Evolutionary conservation across 92 coral and sea anemone species (phyloP).

Genomic region (Virgularia gustaviana): DNA sequence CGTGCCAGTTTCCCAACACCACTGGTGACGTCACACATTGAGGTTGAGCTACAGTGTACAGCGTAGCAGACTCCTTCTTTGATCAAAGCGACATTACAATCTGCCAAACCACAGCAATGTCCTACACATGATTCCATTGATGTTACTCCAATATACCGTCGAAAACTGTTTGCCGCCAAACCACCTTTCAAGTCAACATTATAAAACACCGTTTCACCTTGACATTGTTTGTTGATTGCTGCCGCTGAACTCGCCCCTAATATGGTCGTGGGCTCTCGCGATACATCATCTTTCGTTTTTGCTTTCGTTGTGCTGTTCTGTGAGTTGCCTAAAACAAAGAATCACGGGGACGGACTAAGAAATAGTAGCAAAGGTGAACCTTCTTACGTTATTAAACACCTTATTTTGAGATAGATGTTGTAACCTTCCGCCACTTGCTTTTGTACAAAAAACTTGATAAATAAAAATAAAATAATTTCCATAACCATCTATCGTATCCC

Average conservation of each 20-base stretch:
- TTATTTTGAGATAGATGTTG: no score
- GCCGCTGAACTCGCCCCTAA: background rate
- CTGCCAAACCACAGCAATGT: conserved; percentile 68
- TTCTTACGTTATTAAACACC: no score
- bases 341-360: no score
- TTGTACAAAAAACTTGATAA: no score
- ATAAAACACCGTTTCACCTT: conserved; percentile 58
- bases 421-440: no score
- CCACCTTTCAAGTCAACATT: conserved; percentile 78
- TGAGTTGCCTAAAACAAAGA: no score
- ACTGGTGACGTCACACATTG: conserved; percentile 66
- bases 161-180: conserved; percentile 69
- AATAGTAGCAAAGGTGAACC: no score
- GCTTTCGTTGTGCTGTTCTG: background rate
- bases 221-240: background rate
- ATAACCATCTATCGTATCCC: no score
- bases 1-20: conserved; percentile 46
- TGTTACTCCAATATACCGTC: conserved; percentile 41
- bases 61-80: conserved; percentile 63
- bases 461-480: no score
- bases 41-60: conserved; percentile 64
- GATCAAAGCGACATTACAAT: conserved; percentile 77
- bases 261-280: conserved; percentile 7
- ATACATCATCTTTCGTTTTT: background rate
- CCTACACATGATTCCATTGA: conserved; percentile 72